Evolutionary conservation across 2,797 vertebrate genomes (phyloP).

Genomic region (Taeniopygia guttata): DNA sequence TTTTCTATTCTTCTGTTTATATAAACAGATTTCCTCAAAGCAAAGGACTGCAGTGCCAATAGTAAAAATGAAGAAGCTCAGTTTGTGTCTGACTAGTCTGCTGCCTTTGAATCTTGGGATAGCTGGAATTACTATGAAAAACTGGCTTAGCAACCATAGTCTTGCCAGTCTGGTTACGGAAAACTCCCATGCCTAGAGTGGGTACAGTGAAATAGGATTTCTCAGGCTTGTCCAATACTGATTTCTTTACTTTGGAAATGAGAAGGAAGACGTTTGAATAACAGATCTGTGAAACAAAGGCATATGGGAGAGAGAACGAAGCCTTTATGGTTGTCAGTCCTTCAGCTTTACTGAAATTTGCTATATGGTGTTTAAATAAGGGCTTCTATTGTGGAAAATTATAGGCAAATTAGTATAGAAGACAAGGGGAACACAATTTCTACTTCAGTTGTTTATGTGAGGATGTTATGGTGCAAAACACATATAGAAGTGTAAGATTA

Average conservation of each 20-base stretch:
- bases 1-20: background rate
- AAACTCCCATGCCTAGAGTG: conserved; percentile 27
- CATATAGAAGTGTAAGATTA: background rate
- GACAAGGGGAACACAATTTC: background rate
- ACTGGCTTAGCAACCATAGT: conserved; percentile 24
- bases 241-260: background rate
- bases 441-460: background rate
- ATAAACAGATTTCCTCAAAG: conserved; percentile 4
- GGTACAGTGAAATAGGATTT: background rate
- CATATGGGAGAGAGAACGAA: background rate
- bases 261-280: background rate
- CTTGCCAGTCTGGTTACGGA: conserved; percentile 1
- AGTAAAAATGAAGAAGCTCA: background rate
- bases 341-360: background rate
- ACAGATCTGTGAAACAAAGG: background rate
- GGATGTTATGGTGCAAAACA: background rate
- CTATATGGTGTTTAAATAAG: background rate
- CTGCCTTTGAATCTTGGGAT: conserved; percentile 22
- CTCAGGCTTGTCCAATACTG: background rate
- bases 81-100: background rate
- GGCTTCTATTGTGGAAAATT: background rate
- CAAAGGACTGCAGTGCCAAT: rapidly evolving
- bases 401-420: background rate
- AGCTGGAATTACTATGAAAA: conserved; percentile 18
- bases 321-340: background rate